Evolutionary conservation across 2,797 vertebrate species (phyloP).

Genomic region (Scarus forsteni): DNA sequence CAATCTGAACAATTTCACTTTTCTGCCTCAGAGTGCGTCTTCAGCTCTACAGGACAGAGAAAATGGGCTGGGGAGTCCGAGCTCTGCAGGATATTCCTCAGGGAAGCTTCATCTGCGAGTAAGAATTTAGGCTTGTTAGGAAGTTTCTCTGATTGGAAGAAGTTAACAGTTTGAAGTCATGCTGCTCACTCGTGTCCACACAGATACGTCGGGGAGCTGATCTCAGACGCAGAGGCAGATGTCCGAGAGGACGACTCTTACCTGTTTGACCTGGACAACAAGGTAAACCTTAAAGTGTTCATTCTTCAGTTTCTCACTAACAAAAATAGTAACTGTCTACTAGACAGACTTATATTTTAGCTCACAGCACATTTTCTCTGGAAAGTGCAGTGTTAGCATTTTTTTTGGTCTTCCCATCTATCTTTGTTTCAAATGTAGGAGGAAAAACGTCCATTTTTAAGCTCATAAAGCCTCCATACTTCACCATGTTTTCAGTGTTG

Average conservation of each 20-base stretch:
- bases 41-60: slow-evolving; percentile 94
- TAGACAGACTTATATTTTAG: too few species aligned
- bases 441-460: too few species aligned
- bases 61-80: slow-evolving; percentile 95
- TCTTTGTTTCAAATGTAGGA: too few species aligned
- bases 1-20: not conserved
- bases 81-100: slow-evolving; percentile 93
- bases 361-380: too few species aligned
- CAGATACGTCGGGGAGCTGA: slow-evolving; percentile 94
- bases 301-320: not conserved
- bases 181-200: not conserved
- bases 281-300: slow-evolving; percentile 77
- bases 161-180: not conserved
- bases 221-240: slow-evolving; percentile 94
- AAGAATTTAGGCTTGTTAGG: slow-evolving; percentile 29
- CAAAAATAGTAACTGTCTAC: not conserved
- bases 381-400: too few species aligned
- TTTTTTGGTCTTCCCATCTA: too few species aligned
- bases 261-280: slow-evolving; percentile 94
- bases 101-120: slow-evolving; percentile 96
- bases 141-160: not conserved
- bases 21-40: slow-evolving; percentile 86
- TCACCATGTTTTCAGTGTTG: too few species aligned
- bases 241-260: slow-evolving; percentile 95
- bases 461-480: too few species aligned